Evolutionary conservation across 1,140 invertebrate genomes (phyloP).

Genomic region (Magallana gigas): DNA sequence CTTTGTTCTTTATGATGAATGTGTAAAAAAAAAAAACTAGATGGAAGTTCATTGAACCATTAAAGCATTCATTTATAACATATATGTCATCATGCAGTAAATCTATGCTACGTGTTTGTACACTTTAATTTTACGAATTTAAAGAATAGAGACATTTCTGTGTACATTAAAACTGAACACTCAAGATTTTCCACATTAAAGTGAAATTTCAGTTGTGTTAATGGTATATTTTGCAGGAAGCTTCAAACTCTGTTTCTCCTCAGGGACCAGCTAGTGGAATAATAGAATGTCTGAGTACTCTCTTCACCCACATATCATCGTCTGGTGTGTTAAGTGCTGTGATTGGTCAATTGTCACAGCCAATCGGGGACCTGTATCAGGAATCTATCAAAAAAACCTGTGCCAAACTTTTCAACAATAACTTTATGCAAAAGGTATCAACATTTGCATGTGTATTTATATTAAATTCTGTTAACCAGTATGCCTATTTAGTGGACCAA

Average conservation of each 20-base stretch:
- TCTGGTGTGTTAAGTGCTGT: constrained; percentile 62
- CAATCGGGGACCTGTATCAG: constrained; percentile 62
- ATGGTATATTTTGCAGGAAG: background rate
- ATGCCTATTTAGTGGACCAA: too few species aligned
- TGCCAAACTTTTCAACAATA: constrained; percentile 63
- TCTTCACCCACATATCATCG: constrained; percentile 69
- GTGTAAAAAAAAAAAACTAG: too few species aligned
- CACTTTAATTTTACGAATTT: too few species aligned
- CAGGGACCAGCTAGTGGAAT: constrained; percentile 50
- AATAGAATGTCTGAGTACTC: constrained; percentile 57
- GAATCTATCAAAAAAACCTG: constrained; percentile 52
- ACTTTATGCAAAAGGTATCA: constrained; percentile 70
- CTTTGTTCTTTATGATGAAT: too few species aligned
- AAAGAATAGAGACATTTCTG: too few species aligned
- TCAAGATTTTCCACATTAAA: too few species aligned
- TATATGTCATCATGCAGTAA: too few species aligned
- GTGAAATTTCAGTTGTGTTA: too few species aligned
- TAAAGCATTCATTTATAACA: too few species aligned
- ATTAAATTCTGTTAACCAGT: too few species aligned
- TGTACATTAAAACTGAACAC: too few species aligned
- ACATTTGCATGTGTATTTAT: background rate
- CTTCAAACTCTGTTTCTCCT: background rate
- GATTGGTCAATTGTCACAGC: constrained; percentile 65
- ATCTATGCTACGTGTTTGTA: too few species aligned
- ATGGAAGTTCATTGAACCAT: background rate